Conservation (phyloP, 1,140 invertebrate genomes). For the Drosophila serrata region DNA sequence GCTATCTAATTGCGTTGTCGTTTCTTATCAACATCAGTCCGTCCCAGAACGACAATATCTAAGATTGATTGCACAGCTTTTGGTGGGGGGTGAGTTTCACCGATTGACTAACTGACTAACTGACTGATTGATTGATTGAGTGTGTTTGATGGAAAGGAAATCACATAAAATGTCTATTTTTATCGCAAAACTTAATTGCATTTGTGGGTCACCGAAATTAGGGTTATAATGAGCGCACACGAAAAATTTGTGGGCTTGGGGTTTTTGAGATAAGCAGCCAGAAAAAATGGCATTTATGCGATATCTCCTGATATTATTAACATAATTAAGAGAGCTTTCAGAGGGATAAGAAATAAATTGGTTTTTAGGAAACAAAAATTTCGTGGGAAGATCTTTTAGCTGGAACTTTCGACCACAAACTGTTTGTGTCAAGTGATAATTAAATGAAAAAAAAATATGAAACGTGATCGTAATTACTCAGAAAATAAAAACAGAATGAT, state of each 20-base stretch:
- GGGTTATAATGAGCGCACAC: conserved; percentile 57
- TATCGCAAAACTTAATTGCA: conserved; percentile 76
- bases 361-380: neutral
- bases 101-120: conserved; percentile 6
- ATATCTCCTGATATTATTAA: conserved; percentile 25
- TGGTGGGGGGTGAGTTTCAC: conserved; percentile 24
- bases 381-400: neutral
- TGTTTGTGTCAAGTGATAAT: no score
- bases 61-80: conserved; percentile 73
- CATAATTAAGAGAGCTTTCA: conserved; percentile 19
- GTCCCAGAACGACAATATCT: conserved; percentile 69
- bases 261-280: conserved; percentile 24
- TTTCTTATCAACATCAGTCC: conserved; percentile 69
- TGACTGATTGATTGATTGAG: conserved; percentile 14
- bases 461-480: no score
- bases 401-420: neutral
- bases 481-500: no score
- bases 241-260: conserved; percentile 44
- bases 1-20: conserved; percentile 80
- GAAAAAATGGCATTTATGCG: conserved; percentile 21
- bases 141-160: conserved; percentile 52
- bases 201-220: conserved; percentile 75
- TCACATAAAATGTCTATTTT: conserved; percentile 80
- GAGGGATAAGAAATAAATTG: neutral
- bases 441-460: no score